phyloP scores from a whole-genome alignment of 2,888 invertebrate genomes.

The Ormyrus labotus region DNA sequence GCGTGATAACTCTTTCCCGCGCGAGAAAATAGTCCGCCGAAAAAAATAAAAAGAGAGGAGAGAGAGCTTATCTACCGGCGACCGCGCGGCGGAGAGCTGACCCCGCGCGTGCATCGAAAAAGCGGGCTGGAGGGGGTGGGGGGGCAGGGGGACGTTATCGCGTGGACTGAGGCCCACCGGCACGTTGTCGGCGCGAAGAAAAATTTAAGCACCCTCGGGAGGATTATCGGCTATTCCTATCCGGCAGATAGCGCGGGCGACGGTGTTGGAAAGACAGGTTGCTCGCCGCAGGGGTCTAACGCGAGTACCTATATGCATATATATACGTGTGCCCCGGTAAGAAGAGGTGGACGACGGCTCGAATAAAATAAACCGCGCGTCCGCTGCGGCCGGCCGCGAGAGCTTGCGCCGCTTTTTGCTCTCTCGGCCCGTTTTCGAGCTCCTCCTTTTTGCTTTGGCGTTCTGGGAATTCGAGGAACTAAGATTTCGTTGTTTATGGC shows the following conservation, averaged over 20 bases:
- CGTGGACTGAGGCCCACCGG: slow-evolving; percentile 11
- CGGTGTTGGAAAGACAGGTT: slow-evolving; percentile 75
- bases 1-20: slow-evolving; percentile 45
- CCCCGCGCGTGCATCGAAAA: slow-evolving; percentile 7
- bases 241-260: slow-evolving; percentile 58
- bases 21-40: slow-evolving; percentile 1
- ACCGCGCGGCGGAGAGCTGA: neutral
- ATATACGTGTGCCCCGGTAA: neutral
- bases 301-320: slow-evolving; percentile 5
- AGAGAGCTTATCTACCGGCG: slow-evolving; percentile 22
- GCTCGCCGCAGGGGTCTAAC: slow-evolving; percentile 72
- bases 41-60: neutral
- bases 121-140: neutral
- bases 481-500: too few relatives aligned
- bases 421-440: neutral
- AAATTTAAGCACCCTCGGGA: slow-evolving; percentile 52
- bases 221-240: slow-evolving; percentile 54
- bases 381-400: neutral
- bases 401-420: slow-evolving; percentile 7
- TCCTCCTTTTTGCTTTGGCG: neutral
- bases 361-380: slow-evolving; percentile 42
- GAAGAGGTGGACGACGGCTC: neutral
- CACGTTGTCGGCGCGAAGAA: slow-evolving; percentile 46
- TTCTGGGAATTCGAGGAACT: neutral
- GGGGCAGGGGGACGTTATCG: neutral